These are phyloP conservation scores for Stichodactyla mertensii DNA, from an alignment of 64 coral and sea anemone genomes.

Conservation along the genomic window DNA sequence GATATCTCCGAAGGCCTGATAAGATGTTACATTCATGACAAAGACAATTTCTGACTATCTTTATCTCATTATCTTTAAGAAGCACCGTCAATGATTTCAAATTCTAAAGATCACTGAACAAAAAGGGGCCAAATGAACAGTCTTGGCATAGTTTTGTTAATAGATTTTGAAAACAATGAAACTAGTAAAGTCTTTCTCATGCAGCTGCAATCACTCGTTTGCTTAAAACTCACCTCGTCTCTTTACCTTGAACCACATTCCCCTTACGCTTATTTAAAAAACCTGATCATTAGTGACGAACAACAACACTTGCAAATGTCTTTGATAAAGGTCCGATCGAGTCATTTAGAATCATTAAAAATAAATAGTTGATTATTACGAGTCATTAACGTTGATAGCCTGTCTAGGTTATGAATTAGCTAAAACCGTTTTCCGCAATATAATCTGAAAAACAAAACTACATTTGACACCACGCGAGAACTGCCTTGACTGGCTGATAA, in stretches of 20 bases:
- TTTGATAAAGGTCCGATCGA: background rate
- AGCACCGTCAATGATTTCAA: background rate
- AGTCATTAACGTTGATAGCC: background rate
- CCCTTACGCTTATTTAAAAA: background rate
- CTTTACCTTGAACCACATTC: background rate
- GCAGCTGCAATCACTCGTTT: background rate
- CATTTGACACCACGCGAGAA: background rate
- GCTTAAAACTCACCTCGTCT: background rate
- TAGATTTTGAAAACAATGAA: no score
- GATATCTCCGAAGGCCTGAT: background rate
- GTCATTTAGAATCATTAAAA: conserved; percentile 6
- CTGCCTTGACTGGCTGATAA: background rate
- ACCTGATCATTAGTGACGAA: background rate
- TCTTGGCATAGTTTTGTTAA: background rate
- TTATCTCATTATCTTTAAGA: background rate
- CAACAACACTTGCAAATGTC: background rate
- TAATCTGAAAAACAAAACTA: background rate
- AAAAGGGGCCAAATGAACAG: background rate
- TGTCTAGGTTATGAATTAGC: background rate
- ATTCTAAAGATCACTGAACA: background rate
- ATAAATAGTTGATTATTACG: background rate
- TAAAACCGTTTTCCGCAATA: background rate
- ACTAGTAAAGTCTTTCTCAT: background rate
- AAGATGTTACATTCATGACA: background rate
- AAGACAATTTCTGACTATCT: background rate